phyloP scores from a whole-genome alignment of 2,797 vertebrate genomes.

The Cetoscarus ocellatus region DNA sequence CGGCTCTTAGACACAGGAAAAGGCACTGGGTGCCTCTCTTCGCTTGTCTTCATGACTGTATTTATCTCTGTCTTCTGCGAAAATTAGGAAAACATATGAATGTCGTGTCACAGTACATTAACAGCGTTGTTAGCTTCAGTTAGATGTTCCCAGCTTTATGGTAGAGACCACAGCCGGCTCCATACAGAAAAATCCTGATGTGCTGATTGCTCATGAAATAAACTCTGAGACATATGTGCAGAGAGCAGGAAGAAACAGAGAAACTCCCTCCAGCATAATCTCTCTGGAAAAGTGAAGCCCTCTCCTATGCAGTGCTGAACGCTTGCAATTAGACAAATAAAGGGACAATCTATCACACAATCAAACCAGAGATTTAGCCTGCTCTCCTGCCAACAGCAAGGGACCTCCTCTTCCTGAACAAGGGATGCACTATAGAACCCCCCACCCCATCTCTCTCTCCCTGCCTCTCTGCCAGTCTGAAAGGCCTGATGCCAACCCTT shows the following conservation, averaged over 20 bases:
- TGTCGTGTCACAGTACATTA: conserved; percentile 28
- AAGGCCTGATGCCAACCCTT: conserved; percentile 88
- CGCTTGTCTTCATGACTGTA: conserved; percentile 37
- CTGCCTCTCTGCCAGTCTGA: conserved; percentile 85
- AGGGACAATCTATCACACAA: conserved; percentile 87
- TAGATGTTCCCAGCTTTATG: conserved; percentile 1
- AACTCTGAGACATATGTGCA: conserved; percentile 56
- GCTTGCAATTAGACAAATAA: conserved; percentile 88
- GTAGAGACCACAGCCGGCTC: background rate
- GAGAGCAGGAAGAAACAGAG: conserved; percentile 50
- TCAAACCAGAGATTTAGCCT: conserved; percentile 85
- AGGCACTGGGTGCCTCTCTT: conserved; percentile 39
- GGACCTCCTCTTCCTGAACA: conserved; percentile 87
- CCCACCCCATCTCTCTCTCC: conserved; percentile 57
- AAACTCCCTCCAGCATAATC: conserved; percentile 59
- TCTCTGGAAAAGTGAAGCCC: conserved; percentile 74
- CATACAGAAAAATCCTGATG: conserved; percentile 28
- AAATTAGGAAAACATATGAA: conserved; percentile 33
- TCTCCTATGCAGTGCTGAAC: conserved; percentile 80
- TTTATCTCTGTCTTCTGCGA: conserved; percentile 27
- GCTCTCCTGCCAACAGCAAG: conserved; percentile 83
- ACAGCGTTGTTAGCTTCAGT: conserved; percentile 9
- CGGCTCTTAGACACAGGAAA: conserved; percentile 30
- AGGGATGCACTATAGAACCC: conserved; percentile 86
- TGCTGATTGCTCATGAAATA: conserved; percentile 58